Evolutionary conservation across 53 echinoderm and acorn worm genomes (phyloP).

Genomic region (Mesocentrotus franciscanus): DNA sequence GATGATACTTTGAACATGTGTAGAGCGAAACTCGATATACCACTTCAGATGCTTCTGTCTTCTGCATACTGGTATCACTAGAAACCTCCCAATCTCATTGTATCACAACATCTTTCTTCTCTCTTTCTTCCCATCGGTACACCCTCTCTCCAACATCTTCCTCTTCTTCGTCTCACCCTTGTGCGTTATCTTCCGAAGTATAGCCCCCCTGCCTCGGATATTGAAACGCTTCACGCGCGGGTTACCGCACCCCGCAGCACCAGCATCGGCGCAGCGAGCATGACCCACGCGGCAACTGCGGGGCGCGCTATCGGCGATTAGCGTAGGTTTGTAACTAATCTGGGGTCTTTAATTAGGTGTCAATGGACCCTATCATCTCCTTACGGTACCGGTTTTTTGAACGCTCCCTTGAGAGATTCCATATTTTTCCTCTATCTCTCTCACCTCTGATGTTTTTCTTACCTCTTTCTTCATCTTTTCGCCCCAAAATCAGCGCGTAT

Average conservation of each 20-base stretch:
- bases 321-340: conserved; percentile 50
- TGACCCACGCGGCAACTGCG: conserved; percentile 58
- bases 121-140: background rate
- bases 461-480: background rate
- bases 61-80: background rate
- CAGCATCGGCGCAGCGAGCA: conserved; percentile 45
- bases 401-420: conserved; percentile 52
- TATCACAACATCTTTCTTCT: conserved; percentile 20
- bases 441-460: background rate
- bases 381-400: conserved; percentile 55
- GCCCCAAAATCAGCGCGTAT: background rate
- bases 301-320: conserved; percentile 61
- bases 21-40: background rate
- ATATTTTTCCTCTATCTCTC: conserved; percentile 16
- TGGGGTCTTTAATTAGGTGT: conserved; percentile 66
- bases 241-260: conserved; percentile 60
- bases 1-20: conserved; percentile 45
- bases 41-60: background rate
- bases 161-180: background rate
- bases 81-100: background rate
- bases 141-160: background rate
- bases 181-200: background rate
- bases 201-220: conserved; percentile 26
- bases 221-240: conserved; percentile 59
- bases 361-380: conserved; percentile 60